Conservation (phyloP, 2,797 vertebrate species). For the Odontamblyopus rebecca region DNA sequence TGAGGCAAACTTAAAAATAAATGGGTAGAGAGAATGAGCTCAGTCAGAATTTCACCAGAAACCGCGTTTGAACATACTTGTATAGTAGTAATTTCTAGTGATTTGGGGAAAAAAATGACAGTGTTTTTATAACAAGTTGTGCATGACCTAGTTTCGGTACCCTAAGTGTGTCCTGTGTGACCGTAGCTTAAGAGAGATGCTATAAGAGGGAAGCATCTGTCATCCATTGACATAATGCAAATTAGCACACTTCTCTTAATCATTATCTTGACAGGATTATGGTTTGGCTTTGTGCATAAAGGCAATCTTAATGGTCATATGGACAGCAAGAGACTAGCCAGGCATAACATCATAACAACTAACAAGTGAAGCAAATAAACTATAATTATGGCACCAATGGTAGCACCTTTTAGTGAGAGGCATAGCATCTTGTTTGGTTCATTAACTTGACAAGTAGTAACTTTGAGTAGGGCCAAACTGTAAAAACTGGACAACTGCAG, state of each 20-base stretch:
- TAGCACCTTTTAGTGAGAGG: not conserved
- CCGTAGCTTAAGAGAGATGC: not conserved
- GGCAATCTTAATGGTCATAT: not conserved
- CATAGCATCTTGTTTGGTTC: not conserved
- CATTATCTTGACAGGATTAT: slow-evolving; percentile 17
- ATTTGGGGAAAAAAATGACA: no score
- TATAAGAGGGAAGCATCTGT: slow-evolving; percentile 55
- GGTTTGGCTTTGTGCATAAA: not conserved
- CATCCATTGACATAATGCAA: slow-evolving; percentile 37
- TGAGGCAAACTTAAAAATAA: slow-evolving; percentile 50
- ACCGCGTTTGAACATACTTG: slow-evolving; percentile 27
- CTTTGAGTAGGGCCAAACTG: not conserved
- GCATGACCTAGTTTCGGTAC: not conserved
- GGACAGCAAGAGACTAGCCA: not conserved
- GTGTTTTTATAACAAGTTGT: no score
- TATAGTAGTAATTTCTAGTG: no score
- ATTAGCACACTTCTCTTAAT: slow-evolving; percentile 35
- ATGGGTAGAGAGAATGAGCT: slow-evolving; percentile 21
- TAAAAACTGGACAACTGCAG: not conserved
- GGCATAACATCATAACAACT: not conserved
- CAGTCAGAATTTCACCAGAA: slow-evolving; percentile 31
- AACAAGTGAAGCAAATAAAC: not conserved
- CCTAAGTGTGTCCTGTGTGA: not conserved
- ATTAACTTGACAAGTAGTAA: no score
- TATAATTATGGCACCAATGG: not conserved